Base-by-base conservation (phyloP, 2,888 invertebrate genomes). In the Lycia hirtaria region DNA sequence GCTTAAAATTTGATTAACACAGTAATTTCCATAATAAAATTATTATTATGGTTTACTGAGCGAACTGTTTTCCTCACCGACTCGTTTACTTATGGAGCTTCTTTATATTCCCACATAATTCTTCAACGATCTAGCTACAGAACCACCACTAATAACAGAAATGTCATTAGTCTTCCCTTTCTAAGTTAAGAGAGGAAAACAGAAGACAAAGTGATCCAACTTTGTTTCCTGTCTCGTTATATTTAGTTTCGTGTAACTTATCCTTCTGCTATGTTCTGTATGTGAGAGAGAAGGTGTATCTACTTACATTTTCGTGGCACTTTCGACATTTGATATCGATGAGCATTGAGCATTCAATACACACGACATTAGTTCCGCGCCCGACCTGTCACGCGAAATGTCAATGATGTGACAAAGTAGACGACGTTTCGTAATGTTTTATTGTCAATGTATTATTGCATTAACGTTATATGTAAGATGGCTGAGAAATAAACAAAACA, bases 261-360 rank as follows among this genome's bases (percentile, higher is more conserved):
- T 22, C 26, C 38, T 45, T 30, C 53, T 45, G 53, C 0, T 6
- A 2, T 38, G 30, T 30, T 51, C 35, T 37, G 28, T 15, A 9
- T 32, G n/a, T 12, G 19, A 12, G 32, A 22, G 17, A 10, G 22
- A n/a, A n/a, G n/a, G n/a, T n/a, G 20, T 22, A 30, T 38, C 10
- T 40, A 32, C n/a, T n/a, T n/a, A n/a, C n/a, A n/a, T 51, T 51
- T 51, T 17, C 7, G 22, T 17, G 20, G 28, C 44, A 50, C 41
- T 43, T 37, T 50, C 70, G 80, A 82, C 78, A 80, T 73, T 73
- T 67, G 71, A 75, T 78, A 83, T 72, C 73, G 80, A 81, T 80
- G 81, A 78, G 70, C 68, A 67, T 60, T 62, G 45, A 56, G 20
- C 26, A 48, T 45, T 56, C 66, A 63, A 59, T 64, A 67, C 68